Percentiles rank a stretch among this genome's conserved stretches.
Evolutionary conservation across 2,888 invertebrate genomes (phyloP).

Genomic region (Sipha maydis): DNA sequence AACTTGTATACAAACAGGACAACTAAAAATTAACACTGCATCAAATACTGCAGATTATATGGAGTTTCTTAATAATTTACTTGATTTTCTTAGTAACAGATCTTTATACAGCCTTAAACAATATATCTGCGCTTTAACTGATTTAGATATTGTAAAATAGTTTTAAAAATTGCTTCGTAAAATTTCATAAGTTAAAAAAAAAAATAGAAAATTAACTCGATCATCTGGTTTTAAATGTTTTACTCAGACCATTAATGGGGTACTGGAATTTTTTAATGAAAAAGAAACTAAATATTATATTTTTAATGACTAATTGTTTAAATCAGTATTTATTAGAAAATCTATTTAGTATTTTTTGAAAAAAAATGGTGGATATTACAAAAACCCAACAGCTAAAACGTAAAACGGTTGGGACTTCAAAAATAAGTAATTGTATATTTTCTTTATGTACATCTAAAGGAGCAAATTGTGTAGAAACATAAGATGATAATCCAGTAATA

Average conservation of each 20-base stretch:
- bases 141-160: constrained; percentile 1
- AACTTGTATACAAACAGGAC: too few species aligned
- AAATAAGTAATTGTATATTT: constrained; percentile 13
- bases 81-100: constrained; percentile 65
- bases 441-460: too few species aligned
- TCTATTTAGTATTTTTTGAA: constrained; percentile 64
- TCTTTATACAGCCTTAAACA: constrained; percentile 44
- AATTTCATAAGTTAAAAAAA: neutral
- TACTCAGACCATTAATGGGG: too few species aligned
- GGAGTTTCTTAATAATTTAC: constrained; percentile 64
- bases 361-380: neutral
- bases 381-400: too few species aligned
- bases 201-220: constrained; percentile 53
- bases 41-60: too few species aligned
- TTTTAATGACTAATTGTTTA: neutral
- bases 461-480: neutral
- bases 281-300: constrained; percentile 59
- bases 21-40: too few species aligned
- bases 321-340: constrained; percentile 65
- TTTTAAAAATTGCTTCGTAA: neutral
- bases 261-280: constrained; percentile 64
- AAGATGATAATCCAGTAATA: neutral
- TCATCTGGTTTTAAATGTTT: constrained; percentile 65
- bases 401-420: constrained; percentile 30
- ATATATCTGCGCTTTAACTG: constrained; percentile 62